A percentile compares a stretch with the other conserved stretches of the same genome.
Evolutionary conservation across 2,888 invertebrate species (phyloP).

Genomic region (Mythimna impura): DNA sequence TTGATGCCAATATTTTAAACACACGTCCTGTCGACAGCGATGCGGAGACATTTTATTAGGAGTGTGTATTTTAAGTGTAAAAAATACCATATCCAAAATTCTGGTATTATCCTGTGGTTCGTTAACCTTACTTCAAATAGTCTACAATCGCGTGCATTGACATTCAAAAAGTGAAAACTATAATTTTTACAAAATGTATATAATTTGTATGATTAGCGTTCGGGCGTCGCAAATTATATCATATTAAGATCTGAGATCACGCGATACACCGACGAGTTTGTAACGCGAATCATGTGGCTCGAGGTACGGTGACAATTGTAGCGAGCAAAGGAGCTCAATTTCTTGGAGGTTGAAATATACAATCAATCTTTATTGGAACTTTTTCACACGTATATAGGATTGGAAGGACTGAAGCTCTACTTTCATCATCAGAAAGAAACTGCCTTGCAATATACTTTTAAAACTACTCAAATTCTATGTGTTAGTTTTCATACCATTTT

Average conservation of each 20-base stretch:
- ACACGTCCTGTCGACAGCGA: no score
- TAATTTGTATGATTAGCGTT: slow-evolving; percentile 65
- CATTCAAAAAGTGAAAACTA: slow-evolving; percentile 65
- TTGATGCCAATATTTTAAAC: no score
- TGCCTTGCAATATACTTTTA: background rate
- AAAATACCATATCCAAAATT: background rate
- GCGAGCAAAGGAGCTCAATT: slow-evolving; percentile 17
- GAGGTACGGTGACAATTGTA: slow-evolving; percentile 40
- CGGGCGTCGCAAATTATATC: slow-evolving; percentile 65
- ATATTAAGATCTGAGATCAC: slow-evolving; percentile 67
- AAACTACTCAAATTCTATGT: background rate
- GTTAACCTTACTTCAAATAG: slow-evolving; percentile 60
- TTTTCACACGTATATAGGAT: background rate
- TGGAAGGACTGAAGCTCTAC: background rate
- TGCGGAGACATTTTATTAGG: no score
- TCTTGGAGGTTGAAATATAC: no score
- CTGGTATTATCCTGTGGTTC: slow-evolving; percentile 30
- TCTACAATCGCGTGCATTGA: slow-evolving; percentile 64
- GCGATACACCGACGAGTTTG: slow-evolving; percentile 64
- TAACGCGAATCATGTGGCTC: slow-evolving; percentile 50
- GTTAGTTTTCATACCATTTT: background rate
- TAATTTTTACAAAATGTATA: slow-evolving; percentile 54
- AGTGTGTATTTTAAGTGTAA: background rate
- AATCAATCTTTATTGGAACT: no score
- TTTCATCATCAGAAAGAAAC: background rate